Evolutionary conservation across 1,140 invertebrate genomes (phyloP).

Genomic region (Pentalonia nigronervosa): DNA sequence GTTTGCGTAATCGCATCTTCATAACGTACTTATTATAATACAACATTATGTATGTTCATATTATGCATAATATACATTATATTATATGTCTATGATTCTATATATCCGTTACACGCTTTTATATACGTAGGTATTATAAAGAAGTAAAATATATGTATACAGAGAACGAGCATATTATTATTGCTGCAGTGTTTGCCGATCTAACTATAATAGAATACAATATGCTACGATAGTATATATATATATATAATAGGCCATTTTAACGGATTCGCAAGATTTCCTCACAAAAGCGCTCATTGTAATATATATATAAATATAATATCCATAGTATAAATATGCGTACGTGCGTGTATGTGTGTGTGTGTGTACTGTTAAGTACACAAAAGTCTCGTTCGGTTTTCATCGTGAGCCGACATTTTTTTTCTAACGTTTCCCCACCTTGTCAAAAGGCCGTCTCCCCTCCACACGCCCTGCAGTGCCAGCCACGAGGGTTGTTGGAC

Average conservation of each 20-base stretch:
- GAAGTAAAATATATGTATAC: neutral
- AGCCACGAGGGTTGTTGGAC: neutral
- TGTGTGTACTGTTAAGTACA: neutral
- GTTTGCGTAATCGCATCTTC: neutral
- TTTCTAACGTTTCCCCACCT: neutral
- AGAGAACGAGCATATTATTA: neutral
- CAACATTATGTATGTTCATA: neutral
- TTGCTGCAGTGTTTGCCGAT: neutral
- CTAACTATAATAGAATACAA: neutral
- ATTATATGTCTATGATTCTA: no score
- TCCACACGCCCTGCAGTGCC: neutral
- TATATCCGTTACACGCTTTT: neutral
- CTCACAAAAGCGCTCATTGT: neutral
- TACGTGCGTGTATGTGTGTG: neutral
- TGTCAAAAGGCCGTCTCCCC: neutral
- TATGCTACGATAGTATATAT: neutral
- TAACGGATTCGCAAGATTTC: neutral
- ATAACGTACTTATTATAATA: constrained; percentile 9
- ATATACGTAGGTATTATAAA: neutral
- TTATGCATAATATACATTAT: neutral
- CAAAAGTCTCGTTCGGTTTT: neutral
- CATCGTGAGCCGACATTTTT: neutral
- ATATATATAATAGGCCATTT: neutral
- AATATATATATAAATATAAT: no score
- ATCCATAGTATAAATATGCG: no score